These are phyloP conservation scores for Sebastes schlegelii DNA, from an alignment of 2,113 vertebrate genomes.

Conservation along the genomic window DNA sequence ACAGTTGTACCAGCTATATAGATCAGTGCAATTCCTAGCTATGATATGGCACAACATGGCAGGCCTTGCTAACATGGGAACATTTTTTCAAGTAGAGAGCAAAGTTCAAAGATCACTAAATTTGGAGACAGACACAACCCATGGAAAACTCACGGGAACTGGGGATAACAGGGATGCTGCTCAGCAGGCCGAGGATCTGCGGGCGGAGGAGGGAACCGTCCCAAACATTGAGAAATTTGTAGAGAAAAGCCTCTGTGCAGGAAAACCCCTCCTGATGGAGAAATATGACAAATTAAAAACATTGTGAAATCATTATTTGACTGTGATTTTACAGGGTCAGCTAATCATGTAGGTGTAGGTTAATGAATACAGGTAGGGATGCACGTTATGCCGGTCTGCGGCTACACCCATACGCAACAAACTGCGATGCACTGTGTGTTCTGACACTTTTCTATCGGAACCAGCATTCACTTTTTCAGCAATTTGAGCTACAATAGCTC, in stretches of 20 bases:
- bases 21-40: background rate
- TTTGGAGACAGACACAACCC: background rate
- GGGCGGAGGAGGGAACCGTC: slow-evolving; percentile 87
- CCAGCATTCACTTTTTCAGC: too few relatives aligned
- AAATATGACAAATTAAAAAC: slow-evolving; percentile 22
- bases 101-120: background rate
- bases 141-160: slow-evolving; percentile 84
- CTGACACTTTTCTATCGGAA: too few relatives aligned
- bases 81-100: background rate
- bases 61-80: background rate
- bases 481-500: too few relatives aligned
- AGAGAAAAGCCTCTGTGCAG: slow-evolving; percentile 91
- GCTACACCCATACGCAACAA: too few relatives aligned
- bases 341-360: background rate
- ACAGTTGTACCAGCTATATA: background rate
- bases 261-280: slow-evolving; percentile 89
- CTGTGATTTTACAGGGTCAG: slow-evolving; percentile 1
- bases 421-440: too few relatives aligned
- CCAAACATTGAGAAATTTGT: slow-evolving; percentile 91
- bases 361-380: background rate
- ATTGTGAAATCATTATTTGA: background rate
- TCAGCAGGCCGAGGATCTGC: slow-evolving; percentile 89
- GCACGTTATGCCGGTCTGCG: too few relatives aligned
- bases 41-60: background rate
- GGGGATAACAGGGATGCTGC: slow-evolving; percentile 87